Evolutionary conservation across 1,140 invertebrate genomes (phyloP).

Genomic region (Zophobas morio): DNA sequence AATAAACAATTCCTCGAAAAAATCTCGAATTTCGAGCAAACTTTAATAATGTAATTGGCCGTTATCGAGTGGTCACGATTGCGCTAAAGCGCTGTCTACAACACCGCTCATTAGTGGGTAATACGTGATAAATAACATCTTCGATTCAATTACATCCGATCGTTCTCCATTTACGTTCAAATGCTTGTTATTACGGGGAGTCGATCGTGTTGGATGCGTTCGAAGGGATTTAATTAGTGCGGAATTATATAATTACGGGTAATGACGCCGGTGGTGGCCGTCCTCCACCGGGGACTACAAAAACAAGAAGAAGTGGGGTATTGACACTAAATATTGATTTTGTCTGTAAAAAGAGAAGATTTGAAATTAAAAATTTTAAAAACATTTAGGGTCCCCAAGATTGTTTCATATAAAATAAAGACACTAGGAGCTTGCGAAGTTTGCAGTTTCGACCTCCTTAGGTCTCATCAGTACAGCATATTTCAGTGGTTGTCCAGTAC

Average conservation of each 20-base stretch:
- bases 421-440: too few species aligned
- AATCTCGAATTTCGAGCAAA: conserved; percentile 23
- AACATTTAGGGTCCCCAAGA: too few species aligned
- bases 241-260: not conserved
- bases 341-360: too few species aligned
- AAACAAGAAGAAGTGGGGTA: too few species aligned
- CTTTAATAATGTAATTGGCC: conserved; percentile 39
- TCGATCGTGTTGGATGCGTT: conserved; percentile 8
- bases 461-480: too few species aligned
- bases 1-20: conserved; percentile 22
- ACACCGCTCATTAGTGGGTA: conserved; percentile 32
- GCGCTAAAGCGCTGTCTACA: conserved; percentile 39
- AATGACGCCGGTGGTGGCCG: too few species aligned
- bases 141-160: conserved; percentile 31
- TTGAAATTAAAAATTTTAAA: too few species aligned
- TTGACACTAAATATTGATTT: too few species aligned
- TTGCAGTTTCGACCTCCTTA: too few species aligned
- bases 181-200: conserved; percentile 35
- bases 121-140: conserved; percentile 40
- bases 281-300: too few species aligned
- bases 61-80: conserved; percentile 29
- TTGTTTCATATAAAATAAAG: too few species aligned
- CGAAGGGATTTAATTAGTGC: conserved; percentile 31
- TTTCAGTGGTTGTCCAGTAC: too few species aligned
- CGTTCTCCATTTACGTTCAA: conserved; percentile 11